Evolutionary conservation across 2,113 vertebrate species (phyloP).

Genomic region (Corythornis cristatus): DNA sequence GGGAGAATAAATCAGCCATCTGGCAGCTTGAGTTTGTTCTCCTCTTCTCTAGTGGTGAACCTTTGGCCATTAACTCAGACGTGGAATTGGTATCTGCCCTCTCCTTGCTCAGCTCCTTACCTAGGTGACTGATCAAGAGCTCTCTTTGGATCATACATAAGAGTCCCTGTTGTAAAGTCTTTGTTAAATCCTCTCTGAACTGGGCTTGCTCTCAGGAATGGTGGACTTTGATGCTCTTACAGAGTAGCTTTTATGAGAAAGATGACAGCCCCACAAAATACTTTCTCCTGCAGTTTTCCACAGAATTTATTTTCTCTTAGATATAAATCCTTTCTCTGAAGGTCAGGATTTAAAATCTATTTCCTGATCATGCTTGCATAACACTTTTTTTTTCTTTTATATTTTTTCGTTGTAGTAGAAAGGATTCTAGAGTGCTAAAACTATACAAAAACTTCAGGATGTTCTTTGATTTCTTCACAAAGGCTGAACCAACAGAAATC

Average conservation of each 20-base stretch:
- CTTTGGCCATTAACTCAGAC: conserved; percentile 13
- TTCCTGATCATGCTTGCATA: not conserved
- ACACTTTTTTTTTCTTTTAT: not conserved
- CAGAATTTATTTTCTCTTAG: not conserved
- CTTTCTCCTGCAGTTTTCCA: not conserved
- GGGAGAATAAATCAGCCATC: conserved; percentile 40
- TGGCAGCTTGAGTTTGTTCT: conserved; percentile 25
- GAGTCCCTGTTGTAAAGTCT: not conserved
- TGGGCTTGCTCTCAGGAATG: not conserved
- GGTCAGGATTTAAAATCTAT: not conserved
- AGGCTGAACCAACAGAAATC: not conserved
- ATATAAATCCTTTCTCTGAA: not conserved
- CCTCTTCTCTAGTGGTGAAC: not conserved
- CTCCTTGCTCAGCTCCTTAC: not conserved
- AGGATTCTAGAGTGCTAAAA: not conserved
- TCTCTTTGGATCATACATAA: not conserved
- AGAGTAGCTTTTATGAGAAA: not conserved
- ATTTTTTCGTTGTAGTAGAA: not conserved
- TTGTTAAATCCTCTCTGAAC: conserved; percentile 4
- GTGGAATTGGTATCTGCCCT: not conserved
- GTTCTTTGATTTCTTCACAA: not conserved
- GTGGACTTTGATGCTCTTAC: not conserved
- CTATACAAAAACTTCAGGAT: not conserved
- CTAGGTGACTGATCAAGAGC: not conserved
- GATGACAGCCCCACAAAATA: not conserved